Conservation (phyloP, 2,113 vertebrate species). For the Bos javanicus region DNA sequence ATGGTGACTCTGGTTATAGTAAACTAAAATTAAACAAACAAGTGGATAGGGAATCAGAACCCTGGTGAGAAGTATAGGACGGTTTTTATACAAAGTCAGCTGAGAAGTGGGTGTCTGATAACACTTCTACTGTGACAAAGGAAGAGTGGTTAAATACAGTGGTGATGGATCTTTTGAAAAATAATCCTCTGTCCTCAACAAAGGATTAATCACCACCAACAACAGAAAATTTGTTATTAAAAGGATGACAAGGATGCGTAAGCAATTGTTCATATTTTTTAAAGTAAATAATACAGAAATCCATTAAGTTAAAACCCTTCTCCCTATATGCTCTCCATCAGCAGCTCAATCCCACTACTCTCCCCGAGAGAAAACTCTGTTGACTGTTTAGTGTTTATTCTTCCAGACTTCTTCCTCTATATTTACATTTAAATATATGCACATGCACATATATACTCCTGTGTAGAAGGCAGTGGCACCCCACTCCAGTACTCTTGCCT, state of each 20-base stretch:
- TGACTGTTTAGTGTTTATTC: background rate
- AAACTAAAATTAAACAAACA: constrained; percentile 30
- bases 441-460: too few relatives aligned
- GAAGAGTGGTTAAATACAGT: background rate
- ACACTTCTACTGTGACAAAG: background rate
- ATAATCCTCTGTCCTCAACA: background rate
- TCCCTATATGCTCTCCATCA: background rate
- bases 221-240: background rate
- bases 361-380: background rate
- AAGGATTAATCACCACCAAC: background rate
- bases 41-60: background rate
- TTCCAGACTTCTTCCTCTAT: background rate
- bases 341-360: background rate
- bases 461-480: background rate
- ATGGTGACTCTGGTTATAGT: constrained; percentile 2
- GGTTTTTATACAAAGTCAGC: background rate
- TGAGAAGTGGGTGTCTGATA: background rate
- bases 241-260: background rate
- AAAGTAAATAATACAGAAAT: background rate
- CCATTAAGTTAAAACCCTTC: background rate
- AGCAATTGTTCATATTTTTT: background rate
- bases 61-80: background rate
- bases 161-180: background rate
- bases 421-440: background rate
- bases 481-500: too few relatives aligned